Conservation (phyloP, 2,797 vertebrate species). For the Sebastolobus alascanus region DNA sequence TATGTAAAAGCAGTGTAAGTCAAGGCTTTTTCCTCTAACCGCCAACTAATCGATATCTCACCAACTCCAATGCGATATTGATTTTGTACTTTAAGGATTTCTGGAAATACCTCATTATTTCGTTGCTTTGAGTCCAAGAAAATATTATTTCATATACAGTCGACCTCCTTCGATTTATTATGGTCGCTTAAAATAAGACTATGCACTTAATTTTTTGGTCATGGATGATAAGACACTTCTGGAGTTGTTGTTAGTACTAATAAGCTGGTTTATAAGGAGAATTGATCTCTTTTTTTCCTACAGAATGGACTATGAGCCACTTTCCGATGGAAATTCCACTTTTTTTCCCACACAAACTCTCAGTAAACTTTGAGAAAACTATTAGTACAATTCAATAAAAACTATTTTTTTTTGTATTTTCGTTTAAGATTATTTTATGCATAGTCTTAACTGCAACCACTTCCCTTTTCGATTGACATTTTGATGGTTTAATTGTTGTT, state of each 20-base stretch:
- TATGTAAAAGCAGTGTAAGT: conserved; percentile 12
- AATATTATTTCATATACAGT: conserved; percentile 44
- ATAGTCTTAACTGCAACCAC: not conserved
- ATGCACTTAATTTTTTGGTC: not conserved
- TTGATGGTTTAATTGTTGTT: not conserved
- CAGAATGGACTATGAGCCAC: not conserved
- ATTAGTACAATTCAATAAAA: not conserved
- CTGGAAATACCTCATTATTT: conserved; percentile 60
- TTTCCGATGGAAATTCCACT: not conserved
- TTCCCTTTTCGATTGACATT: conserved; percentile 3
- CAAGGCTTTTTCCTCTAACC: conserved; percentile 42
- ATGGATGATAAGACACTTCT: not conserved
- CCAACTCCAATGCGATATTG: conserved; percentile 42
- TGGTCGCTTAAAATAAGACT: conserved; percentile 20
- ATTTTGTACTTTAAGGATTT: conserved; percentile 58
- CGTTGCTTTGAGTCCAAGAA: conserved; percentile 54
- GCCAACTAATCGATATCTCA: conserved; percentile 59
- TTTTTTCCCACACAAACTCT: conserved; percentile 1
- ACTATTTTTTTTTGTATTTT: not conserved
- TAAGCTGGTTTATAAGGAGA: not conserved
- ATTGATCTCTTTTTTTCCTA: not conserved
- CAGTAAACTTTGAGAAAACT: not conserved
- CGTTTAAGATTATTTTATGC: not conserved
- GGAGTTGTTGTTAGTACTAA: not conserved
- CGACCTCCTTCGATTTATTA: conserved; percentile 40